Base-by-base conservation (phyloP, 1,140 invertebrate species). In the Lepidurus couesii region DNA sequence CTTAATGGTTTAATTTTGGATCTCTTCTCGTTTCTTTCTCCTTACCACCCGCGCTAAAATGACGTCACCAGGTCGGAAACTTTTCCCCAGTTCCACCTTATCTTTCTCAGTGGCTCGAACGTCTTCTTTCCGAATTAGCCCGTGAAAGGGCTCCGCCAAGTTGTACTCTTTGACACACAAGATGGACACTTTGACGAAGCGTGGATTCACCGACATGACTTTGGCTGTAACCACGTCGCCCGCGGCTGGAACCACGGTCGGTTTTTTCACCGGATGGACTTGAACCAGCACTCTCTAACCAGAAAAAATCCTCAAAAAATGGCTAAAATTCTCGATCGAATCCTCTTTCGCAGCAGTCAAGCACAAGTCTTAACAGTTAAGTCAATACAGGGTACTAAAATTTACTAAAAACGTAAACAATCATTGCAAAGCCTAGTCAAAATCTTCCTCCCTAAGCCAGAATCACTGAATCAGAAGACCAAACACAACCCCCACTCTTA, bases 51-150 rank as follows among this genome's bases (percentile, higher is more conserved):
- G 88, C 21, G 95, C 95, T 76, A 98, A 85, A 81, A 98, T 93
- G 43, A 97, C 91, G 87, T 98, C 96, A 42, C 95, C 95, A 26
- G 96, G 94, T 82, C 94, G 87, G 83, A 93, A 97, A 82, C 91
- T 93, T 83, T 96, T 96, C 83, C 95, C 94, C 84, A 98, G 92
- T 84, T 98, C 94, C 42, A 96, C 89, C 81, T 89, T 90, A 83
- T 97, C 94, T 84, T 94, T 96, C 83, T 97, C 93, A 44, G 91
- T 92, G 6, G 91, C 90, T 82, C 92, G 88, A 0, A 97, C 92
- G 85, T 97, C 95, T 87, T 97, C 95, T 85, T 90, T 92, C 24
- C 93, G 88, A 42, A 97, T 84, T 47, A 95, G 86, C 0, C 92
- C 95, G 82, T 90, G 85, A 82, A 93, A 95, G 24, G 90, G 89